Evolutionary conservation across 2,113 vertebrate species (phyloP), one percentile per base, ranked within the genome.

Genomic region (Pogonocichla stellata): DNA sequence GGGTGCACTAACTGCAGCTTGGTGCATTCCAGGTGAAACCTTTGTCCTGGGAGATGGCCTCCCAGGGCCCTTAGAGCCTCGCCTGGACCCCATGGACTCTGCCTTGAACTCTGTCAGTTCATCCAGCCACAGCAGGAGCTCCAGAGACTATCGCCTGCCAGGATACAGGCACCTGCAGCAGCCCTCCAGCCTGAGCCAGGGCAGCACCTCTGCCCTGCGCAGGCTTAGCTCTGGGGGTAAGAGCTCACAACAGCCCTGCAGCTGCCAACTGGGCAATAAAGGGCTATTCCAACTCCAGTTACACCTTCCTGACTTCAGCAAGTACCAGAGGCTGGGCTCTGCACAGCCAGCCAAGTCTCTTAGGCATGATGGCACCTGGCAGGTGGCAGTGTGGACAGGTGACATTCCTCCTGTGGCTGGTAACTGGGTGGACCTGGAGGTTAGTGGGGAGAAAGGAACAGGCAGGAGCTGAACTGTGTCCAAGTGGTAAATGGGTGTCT

Each of bases 141-240:
- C 97, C 93, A 97, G 96, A 93, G 98, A 98, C 48, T 98, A 96
- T 94, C 98, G 98, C 69, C 90, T 97, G 80, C 93, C 97, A 33
- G 97, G 97, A 78, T 98, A 98, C 95, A 98, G 98, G 87, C 97
- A 98, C 72, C 97, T 98, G 80, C 98, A 98, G 79, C 98, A 98
- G 38, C 97, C 97, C 82, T 97, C 95, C 45, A 97, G 97, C 94
- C 98, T 98, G 65, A 97, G 88, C 25, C 96, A 97, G 60, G 96
- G 95, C 90, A 91, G 92, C 19, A 45, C 83, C 42, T 93, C 95
- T 81, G 98, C 98, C 89, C 96, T 98, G 93, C 98, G 97, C 47
- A 98, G 98, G 84, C 98, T 98, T 6, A 98, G 98, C 96, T 98
- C 98, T 54, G 98, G 98, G 93, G 99, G 99, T 99, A 96, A 98